These are phyloP conservation scores for Cataglyphis cursor DNA, from an alignment of 2,888 invertebrate species.

Conservation along the genomic window DNA sequence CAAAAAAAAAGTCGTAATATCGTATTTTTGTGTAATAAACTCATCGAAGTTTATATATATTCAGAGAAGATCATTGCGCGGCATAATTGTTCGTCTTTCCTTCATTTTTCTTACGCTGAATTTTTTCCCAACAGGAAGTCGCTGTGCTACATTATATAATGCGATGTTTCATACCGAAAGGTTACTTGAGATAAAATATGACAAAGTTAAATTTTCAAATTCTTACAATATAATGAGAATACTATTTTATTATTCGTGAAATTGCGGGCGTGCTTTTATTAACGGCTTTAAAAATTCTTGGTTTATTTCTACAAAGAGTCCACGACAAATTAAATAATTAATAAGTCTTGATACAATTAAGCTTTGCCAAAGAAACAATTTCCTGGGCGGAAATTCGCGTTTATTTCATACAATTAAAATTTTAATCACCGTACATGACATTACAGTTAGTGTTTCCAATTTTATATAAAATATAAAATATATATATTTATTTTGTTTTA, in stretches of 20 bases:
- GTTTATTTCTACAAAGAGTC: not conserved
- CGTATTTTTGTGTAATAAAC: not conserved
- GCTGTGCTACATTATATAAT: not conserved
- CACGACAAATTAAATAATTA: not conserved
- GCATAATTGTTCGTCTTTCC: not conserved
- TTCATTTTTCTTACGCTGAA: not conserved
- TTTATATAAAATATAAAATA: no score
- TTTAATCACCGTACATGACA: constrained; percentile 4
- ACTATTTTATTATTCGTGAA: not conserved
- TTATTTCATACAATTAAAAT: not conserved
- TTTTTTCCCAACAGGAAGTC: not conserved
- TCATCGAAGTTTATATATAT: constrained; percentile 37
- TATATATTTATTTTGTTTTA: no score
- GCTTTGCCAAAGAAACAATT: not conserved
- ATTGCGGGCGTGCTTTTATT: not conserved
- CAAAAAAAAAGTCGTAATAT: constrained; percentile 11
- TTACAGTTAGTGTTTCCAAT: constrained; percentile 3
- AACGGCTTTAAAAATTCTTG: not conserved
- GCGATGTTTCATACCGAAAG: not conserved
- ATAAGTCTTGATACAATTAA: not conserved
- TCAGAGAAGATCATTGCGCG: constrained; percentile 4
- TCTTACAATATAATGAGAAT: not conserved
- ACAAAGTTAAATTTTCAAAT: constrained; percentile 11
- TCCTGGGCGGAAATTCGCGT: not conserved
- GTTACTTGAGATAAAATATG: not conserved